These are phyloP conservation scores for Carduelis carduelis DNA, from an alignment of 2,797 vertebrate species.

Conservation along the genomic window DNA sequence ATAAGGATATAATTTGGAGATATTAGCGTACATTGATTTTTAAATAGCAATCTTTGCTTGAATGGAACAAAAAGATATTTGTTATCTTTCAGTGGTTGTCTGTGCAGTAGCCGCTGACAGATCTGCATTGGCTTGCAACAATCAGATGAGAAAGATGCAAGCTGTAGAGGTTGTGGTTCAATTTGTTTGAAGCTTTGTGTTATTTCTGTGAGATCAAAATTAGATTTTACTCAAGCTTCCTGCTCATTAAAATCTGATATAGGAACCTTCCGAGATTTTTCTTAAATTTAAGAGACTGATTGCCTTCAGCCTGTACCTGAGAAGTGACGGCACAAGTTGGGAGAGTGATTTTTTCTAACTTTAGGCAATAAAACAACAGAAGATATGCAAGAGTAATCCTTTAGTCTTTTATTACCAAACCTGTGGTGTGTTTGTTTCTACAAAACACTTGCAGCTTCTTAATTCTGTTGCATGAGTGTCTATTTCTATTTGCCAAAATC, in stretches of 20 bases:
- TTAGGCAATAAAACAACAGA: not conserved
- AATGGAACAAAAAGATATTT: not conserved
- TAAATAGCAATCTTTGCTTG: not conserved
- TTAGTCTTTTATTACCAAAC: not conserved
- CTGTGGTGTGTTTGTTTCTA: not conserved
- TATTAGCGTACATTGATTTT: not conserved
- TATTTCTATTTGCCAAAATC: not conserved
- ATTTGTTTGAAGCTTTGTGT: not conserved
- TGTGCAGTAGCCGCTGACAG: not conserved
- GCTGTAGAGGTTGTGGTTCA: not conserved
- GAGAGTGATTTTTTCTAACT: not conserved
- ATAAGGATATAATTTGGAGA: slow-evolving; percentile 30
- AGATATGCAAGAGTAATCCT: not conserved
- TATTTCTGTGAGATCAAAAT: not conserved
- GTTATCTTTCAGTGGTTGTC: not conserved
- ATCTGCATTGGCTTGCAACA: not conserved
- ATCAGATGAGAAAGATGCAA: not conserved
- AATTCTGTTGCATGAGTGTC: not conserved
- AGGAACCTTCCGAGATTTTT: not conserved
- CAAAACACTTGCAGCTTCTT: not conserved
- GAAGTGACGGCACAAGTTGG: not conserved
- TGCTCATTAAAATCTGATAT: not conserved
- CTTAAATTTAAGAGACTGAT: not conserved
- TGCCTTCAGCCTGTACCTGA: not conserved
- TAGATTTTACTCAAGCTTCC: not conserved